These are phyloP conservation scores for Pimpla rufipes DNA, from an alignment of 2,888 invertebrate species.

Conservation along the genomic window DNA sequence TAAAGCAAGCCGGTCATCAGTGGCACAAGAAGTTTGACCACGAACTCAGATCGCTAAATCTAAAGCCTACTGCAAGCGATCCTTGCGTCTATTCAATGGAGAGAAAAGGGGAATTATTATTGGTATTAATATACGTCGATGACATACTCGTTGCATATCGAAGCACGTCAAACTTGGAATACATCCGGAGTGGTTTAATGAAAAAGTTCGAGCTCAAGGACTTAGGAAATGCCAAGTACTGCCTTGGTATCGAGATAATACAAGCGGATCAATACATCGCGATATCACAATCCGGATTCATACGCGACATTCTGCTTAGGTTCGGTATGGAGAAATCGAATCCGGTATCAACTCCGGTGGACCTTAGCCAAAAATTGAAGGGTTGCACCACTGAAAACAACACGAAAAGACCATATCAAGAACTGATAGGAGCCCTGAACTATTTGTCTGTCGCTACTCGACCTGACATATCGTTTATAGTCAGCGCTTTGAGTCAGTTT, in stretches of 20 bases:
- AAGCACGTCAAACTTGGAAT: background rate
- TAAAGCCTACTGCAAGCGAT: slow-evolving; percentile 57
- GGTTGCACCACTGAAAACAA: no score
- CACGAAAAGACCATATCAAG: no score
- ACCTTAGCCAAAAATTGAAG: no score
- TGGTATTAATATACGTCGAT: slow-evolving; percentile 29
- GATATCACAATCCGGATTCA: background rate
- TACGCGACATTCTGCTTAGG: slow-evolving; percentile 1
- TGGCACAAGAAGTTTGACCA: no score
- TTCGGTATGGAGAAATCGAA: slow-evolving; percentile 2
- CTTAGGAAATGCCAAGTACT: slow-evolving; percentile 8
- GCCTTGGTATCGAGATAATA: slow-evolving; percentile 17
- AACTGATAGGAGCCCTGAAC: no score
- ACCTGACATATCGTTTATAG: slow-evolving; percentile 5
- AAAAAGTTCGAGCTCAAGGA: slow-evolving; percentile 40
- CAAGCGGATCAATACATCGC: background rate
- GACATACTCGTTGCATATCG: slow-evolving; percentile 27
- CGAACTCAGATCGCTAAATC: slow-evolving; percentile 20
- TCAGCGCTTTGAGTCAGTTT: slow-evolving; percentile 9
- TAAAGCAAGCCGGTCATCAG: slow-evolving; percentile 65
- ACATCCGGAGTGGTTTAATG: slow-evolving; percentile 11
- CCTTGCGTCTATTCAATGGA: slow-evolving; percentile 41
- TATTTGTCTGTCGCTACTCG: no score
- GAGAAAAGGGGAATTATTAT: background rate
- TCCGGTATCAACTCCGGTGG: no score